A percentile compares a stretch with the other conserved stretches of the same genome.
phyloP scores from a whole-genome alignment of 2,888 invertebrate genomes.

The Cataglyphis altisquamis region DNA sequence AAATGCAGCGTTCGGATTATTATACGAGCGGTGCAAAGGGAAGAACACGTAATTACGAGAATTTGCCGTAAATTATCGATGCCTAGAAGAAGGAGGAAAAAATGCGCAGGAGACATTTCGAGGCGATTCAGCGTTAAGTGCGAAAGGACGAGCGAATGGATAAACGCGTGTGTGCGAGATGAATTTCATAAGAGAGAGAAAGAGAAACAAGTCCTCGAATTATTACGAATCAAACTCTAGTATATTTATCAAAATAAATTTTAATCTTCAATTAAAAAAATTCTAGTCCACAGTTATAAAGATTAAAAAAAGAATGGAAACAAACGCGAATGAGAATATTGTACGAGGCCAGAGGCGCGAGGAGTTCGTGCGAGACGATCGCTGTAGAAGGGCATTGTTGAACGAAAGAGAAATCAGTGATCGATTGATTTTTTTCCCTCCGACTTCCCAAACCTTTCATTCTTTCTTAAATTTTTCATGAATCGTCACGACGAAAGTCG shows the following conservation, averaged over 20 bases:
- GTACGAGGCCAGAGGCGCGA: conserved; percentile 36
- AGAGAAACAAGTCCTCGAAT: conserved; percentile 75
- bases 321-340: conserved; percentile 52
- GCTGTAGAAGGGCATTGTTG: conserved; percentile 77
- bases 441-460: not conserved
- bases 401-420: conserved; percentile 83
- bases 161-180: conserved; percentile 18
- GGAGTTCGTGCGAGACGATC: conserved; percentile 52
- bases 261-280: conserved; percentile 83
- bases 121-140: conserved; percentile 36
- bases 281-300: conserved; percentile 84
- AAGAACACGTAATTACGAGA: conserved; percentile 62
- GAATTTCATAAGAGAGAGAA: conserved; percentile 37
- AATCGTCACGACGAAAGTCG: conserved; percentile 54
- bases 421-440: conserved; percentile 69
- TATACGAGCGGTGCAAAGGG: conserved; percentile 53
- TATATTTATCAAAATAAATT: conserved; percentile 85
- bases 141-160: conserved; percentile 52
- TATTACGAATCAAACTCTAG: conserved; percentile 84
- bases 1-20: conserved; percentile 59
- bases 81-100: conserved; percentile 62
- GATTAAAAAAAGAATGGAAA: conserved; percentile 67
- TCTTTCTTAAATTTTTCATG: conserved; percentile 69
- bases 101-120: conserved; percentile 50
- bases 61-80: conserved; percentile 71